Evolutionary conservation across 2,888 invertebrate genomes (phyloP).

Genomic region (Caenorhabditis sp.): DNA sequence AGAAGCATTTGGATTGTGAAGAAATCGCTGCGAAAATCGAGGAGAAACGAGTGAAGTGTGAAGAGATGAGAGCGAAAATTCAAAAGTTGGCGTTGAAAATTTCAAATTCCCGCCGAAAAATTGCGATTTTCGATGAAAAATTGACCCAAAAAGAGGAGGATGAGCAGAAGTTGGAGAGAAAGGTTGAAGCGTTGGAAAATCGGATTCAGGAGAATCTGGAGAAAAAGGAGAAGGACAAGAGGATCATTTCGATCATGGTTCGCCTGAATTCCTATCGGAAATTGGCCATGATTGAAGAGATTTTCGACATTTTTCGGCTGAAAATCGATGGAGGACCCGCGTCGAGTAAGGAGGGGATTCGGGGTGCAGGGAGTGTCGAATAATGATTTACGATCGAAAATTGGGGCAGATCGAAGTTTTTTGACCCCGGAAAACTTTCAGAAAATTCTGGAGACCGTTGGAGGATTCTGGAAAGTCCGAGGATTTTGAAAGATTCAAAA

Average conservation of each 20-base stretch:
- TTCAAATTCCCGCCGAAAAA: background rate
- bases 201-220: conserved; percentile 1
- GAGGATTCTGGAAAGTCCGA: no score
- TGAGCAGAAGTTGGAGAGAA: background rate
- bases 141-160: background rate
- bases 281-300: conserved; percentile 20
- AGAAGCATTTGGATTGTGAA: background rate
- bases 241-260: background rate
- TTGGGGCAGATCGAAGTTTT: background rate
- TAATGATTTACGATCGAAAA: no score
- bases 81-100: background rate
- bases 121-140: background rate
- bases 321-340: conserved; percentile 40
- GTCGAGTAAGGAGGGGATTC: conserved; percentile 12
- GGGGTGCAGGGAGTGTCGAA: background rate
- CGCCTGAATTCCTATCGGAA: conserved; percentile 22
- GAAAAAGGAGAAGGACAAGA: conserved; percentile 1
- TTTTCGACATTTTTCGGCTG: conserved; percentile 17
- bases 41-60: conserved; percentile 6
- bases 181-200: background rate
- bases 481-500: no score
- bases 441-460: no score
- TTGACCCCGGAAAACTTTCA: no score
- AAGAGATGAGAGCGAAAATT: conserved; percentile 14
- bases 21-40: background rate